Percentiles rank a stretch among this genome's conserved stretches.
These are phyloP conservation scores for Ichneumoninae sp. DNA, from an alignment of 2,888 invertebrate species.

Conservation along the genomic window DNA sequence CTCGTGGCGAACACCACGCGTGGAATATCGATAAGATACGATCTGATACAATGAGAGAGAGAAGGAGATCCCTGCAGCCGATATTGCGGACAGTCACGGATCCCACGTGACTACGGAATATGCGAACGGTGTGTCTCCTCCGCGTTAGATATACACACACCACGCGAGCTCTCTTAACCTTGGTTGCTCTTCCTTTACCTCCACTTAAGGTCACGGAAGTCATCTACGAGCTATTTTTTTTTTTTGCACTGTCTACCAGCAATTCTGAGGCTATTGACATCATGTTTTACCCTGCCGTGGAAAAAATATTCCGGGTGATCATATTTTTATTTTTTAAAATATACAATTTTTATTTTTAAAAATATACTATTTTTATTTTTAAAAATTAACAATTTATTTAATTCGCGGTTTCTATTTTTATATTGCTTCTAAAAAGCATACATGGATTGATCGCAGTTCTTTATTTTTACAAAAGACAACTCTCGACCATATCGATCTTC, in stretches of 20 bases:
- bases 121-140: constrained; percentile 39
- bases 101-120: constrained; percentile 47
- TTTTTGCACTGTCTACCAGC: not conserved
- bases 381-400: not conserved
- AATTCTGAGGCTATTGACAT: not conserved
- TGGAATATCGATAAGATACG: constrained; percentile 56
- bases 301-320: not conserved
- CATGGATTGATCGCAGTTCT: too few relatives aligned
- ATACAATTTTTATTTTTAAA: too few relatives aligned
- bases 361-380: too few relatives aligned
- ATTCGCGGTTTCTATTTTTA: too few relatives aligned
- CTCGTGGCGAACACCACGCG: constrained; percentile 45
- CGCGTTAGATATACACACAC: not conserved
- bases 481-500: too few relatives aligned
- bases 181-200: not conserved
- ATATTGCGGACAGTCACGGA: constrained; percentile 53
- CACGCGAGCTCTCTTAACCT: not conserved
- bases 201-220: constrained; percentile 6
- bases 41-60: constrained; percentile 53
- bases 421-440: too few relatives aligned
- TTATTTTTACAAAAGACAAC: too few relatives aligned
- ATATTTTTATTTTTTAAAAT: too few relatives aligned
- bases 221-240: not conserved
- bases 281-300: not conserved
- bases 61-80: constrained; percentile 38